These are phyloP conservation scores for Leucoraja ocellata DNA, from an alignment of 2,797 vertebrate species.

Conservation along the genomic window DNA sequence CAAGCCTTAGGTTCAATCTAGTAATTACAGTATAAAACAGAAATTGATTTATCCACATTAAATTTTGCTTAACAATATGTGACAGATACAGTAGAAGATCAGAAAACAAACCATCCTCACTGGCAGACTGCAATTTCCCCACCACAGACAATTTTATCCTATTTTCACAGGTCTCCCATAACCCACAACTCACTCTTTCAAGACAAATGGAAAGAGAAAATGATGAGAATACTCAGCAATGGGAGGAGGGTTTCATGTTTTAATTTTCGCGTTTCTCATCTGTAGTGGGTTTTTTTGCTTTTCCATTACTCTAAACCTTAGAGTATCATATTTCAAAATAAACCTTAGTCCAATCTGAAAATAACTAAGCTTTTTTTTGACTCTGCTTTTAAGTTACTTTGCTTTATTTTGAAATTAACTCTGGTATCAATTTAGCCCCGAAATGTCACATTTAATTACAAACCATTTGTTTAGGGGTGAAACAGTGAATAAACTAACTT, in stretches of 20 bases:
- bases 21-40: background rate
- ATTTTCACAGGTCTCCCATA: background rate
- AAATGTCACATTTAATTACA: background rate
- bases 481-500: background rate
- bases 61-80: background rate
- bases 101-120: background rate
- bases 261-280: too few relatives aligned
- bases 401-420: background rate
- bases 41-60: background rate
- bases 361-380: background rate
- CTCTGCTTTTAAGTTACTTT: background rate
- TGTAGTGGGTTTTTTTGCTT: too few relatives aligned
- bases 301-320: too few relatives aligned
- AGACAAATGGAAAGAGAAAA: background rate
- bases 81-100: background rate
- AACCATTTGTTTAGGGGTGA: background rate
- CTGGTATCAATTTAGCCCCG: background rate
- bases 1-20: background rate
- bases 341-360: too few relatives aligned
- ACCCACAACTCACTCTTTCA: background rate
- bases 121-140: background rate
- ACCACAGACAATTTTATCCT: background rate
- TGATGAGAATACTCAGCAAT: too few relatives aligned
- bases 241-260: too few relatives aligned
- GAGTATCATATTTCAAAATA: too few relatives aligned